phyloP scores from a whole-genome alignment of 2,113 vertebrate genomes.

The Vidua chalybeata region DNA sequence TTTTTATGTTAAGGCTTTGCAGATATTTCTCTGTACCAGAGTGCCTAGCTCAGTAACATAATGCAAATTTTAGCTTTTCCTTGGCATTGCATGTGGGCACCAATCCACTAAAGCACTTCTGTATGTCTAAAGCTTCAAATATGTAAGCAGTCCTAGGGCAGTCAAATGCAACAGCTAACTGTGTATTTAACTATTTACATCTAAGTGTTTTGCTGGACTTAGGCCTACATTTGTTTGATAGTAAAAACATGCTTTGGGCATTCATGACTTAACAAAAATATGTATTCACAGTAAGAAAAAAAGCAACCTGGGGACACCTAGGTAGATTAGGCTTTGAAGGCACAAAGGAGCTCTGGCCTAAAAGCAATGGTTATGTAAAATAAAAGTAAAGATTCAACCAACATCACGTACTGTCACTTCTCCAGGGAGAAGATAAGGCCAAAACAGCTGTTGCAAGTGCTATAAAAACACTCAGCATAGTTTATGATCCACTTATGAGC shows the following conservation, averaged over 20 bases:
- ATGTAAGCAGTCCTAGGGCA: not conserved
- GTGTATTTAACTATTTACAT: not conserved
- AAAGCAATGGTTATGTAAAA: not conserved
- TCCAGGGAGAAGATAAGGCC: not conserved
- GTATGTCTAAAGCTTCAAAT: not conserved
- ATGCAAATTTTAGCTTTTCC: not conserved
- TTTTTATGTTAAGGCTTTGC: not conserved
- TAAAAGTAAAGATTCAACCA: not conserved
- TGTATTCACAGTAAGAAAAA: not conserved
- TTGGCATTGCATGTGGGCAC: not conserved
- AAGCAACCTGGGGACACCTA: not conserved
- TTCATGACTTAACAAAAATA: not conserved
- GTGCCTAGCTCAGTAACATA: not conserved
- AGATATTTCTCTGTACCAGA: not conserved
- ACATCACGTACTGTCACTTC: not conserved
- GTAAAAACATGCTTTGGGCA: not conserved
- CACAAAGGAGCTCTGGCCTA: not conserved
- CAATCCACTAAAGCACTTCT: not conserved
- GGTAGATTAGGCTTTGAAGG: not conserved
- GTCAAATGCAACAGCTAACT: not conserved
- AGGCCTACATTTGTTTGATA: not conserved
- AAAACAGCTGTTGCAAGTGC: not conserved
- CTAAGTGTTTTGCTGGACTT: conserved; percentile 10
- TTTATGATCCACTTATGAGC: not conserved
- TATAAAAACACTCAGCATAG: not conserved